Evolutionary conservation across 2,888 invertebrate species (phyloP).

Genomic region (Callyntrura guangdongensis): DNA sequence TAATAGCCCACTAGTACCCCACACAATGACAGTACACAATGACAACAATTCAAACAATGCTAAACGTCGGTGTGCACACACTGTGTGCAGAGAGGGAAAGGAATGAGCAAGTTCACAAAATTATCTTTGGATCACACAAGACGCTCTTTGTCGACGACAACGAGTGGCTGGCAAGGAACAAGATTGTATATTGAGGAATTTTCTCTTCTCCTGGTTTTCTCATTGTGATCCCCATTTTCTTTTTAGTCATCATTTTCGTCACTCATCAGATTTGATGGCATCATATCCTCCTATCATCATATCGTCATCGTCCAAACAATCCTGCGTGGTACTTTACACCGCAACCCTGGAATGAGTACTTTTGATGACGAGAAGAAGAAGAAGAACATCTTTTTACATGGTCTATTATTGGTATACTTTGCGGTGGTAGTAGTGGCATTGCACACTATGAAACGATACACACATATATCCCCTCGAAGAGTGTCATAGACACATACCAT

Average conservation of each 20-base stretch:
- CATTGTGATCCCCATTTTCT: slow-evolving; percentile 20
- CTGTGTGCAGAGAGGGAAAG: background rate
- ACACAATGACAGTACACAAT: slow-evolving; percentile 67
- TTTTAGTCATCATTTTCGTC: slow-evolving; percentile 29
- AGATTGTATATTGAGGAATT: background rate
- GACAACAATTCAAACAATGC: slow-evolving; percentile 62
- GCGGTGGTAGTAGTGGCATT: slow-evolving; percentile 9
- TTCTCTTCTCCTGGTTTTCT: background rate
- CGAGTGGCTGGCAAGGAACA: background rate
- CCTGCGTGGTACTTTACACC: background rate
- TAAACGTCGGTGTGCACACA: slow-evolving; percentile 9
- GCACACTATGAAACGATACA: background rate
- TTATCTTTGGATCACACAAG: slow-evolving; percentile 66
- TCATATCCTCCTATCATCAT: slow-evolving; percentile 27
- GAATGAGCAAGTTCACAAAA: slow-evolving; percentile 39
- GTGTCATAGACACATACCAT: background rate
- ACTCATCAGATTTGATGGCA: slow-evolving; percentile 55
- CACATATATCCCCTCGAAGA: background rate
- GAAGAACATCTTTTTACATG: background rate
- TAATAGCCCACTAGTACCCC: slow-evolving; percentile 59
- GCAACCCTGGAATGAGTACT: background rate
- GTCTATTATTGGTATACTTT: background rate
- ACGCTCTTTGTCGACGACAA: slow-evolving; percentile 1
- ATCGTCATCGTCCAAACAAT: slow-evolving; percentile 14
- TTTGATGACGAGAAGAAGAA: background rate